Evolutionary conservation across 2,113 vertebrate genomes (phyloP), one percentile per base, ranked within the genome.

Genomic region (Erinaceus europaeus): DNA sequence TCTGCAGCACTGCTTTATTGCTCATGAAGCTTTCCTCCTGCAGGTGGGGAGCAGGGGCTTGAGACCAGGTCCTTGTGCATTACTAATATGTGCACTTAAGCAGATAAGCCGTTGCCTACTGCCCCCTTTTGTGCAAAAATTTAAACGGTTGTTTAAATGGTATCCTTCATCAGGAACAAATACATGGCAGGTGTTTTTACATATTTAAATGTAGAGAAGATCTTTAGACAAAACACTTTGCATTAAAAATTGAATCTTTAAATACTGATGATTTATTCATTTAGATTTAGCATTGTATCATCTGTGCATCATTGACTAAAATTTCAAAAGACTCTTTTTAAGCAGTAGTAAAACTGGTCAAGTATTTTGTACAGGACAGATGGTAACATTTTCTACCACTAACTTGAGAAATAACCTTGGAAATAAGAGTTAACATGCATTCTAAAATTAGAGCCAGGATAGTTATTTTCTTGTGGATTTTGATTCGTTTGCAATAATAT

Each of bases 251-350:
- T 73, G 73, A 74, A 77, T 73, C 25, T 61, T 78, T 75, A 77
- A 69, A 57, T 61, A 78, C 23, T 73, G 18, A 77, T 27, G 13
- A 73, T 80, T 86, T 72, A 86, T 68, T 78, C 27, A 74, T 62
- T 71, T 67, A 29, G 4, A 67, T 87, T 69, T 73, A 76, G 67
- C 20, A 72, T 44, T 57, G 86, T 83, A 77, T 81, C 74, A 80
- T 68, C 27, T 40, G 9, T 77, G 21, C 34, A 53, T 80, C 34
- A 77, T 0, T 46, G 27, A 36, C 4, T 25, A 82, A 64, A 27
- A 78, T 89, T 80, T 74, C 48, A 21, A 42, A 84, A 55, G 25
- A 3, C n/a, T 82, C 7, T 17, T 75, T 68, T 86, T 76, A 69
- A 75, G 72, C 12, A 88, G 42, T 1, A 55, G 48, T 62, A 76